Base-by-base conservation (phyloP, 1,140 invertebrate genomes). In the Formica exsecta region DNA sequence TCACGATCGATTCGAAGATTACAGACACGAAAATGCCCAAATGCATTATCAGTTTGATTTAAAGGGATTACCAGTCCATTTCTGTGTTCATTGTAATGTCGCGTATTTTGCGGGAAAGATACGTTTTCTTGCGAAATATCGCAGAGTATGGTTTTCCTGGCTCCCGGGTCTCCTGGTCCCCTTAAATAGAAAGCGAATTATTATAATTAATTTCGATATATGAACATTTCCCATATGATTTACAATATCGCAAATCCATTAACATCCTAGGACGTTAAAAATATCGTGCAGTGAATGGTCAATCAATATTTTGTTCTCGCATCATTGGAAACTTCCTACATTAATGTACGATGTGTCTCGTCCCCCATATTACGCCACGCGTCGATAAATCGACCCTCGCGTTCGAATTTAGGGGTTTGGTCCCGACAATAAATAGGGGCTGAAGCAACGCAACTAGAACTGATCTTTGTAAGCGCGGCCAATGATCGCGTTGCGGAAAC, bases 401-500 rank as follows among this genome's bases (percentile, higher is more conserved):
- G 74, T 70, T 87, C 70, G 44, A 71, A 90, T 90, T 89, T 87
- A 87, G 87, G 88, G 88, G 77, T 59, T 68, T 68, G 88, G 88
- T 44, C 48, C 61, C 32, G 32, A 29, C 84, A 71, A 85, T 85
- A 79, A 87, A 90, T 85, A 61, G 73, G 36, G 73, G 54, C 9
- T 29, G 54, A 22, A 36, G 25, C 32, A 80, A 38, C 51, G 25
- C 54, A 65, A 86, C 71, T 76, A 77, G 51, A 70, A 68, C 36
- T 85, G 86, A 90, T 90, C 86, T 87, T 77, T 57, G 76, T 13
- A 51, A 48, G 80, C 68, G 68, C 73, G 54, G 68, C 61, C 57
- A 84, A 87, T 80, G 66, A 85, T 89, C 51, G 76, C 77, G 44
- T 73, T 48, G 7, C 25, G 36, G 44, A 19, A 36, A 48, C 13